Conservation (phyloP, 2,888 invertebrate genomes). For the Hypsopygia costalis region DNA sequence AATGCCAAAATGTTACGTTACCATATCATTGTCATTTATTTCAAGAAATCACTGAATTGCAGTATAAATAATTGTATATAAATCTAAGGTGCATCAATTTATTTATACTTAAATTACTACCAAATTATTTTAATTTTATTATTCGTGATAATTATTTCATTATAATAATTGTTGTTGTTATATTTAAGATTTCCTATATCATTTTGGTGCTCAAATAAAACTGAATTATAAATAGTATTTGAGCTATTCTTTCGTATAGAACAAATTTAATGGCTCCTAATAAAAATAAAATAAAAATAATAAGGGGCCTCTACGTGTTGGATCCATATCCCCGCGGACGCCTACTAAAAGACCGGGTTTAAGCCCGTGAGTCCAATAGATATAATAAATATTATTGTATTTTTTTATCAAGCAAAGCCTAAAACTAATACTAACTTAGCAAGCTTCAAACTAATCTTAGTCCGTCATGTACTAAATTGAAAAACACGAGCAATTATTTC, state of each 20-base stretch:
- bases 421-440: slow-evolving; percentile 22
- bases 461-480: slow-evolving; percentile 46
- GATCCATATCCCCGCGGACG: too few relatives aligned
- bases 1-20: background rate
- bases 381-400: slow-evolving; percentile 1
- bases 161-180: background rate
- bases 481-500: slow-evolving; percentile 14
- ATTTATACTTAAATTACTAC: background rate
- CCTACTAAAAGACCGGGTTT: too few relatives aligned
- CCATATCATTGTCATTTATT: background rate
- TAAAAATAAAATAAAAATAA: too few relatives aligned
- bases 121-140: background rate
- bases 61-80: background rate
- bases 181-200: background rate
- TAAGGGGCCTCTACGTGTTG: too few relatives aligned
- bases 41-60: background rate
- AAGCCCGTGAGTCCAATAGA: too few relatives aligned
- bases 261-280: background rate
- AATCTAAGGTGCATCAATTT: background rate
- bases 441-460: slow-evolving; percentile 26
- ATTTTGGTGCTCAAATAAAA: slow-evolving; percentile 6
- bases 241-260: background rate
- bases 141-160: background rate
- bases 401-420: slow-evolving; percentile 29
- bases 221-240: background rate